Conservation (phyloP, 2,797 vertebrate species). For the Smutsia temminckii region DNA sequence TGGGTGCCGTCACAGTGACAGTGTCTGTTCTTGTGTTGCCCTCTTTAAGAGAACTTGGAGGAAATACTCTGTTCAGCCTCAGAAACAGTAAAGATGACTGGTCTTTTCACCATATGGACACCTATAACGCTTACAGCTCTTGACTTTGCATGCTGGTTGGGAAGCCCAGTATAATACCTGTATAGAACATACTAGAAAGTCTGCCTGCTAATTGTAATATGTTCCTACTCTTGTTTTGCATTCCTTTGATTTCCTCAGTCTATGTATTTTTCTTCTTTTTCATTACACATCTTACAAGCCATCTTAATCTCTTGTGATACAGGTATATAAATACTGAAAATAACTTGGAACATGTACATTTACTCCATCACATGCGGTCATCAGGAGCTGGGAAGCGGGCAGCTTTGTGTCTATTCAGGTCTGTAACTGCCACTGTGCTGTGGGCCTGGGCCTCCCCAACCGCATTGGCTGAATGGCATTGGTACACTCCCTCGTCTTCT, state of each 20-base stretch:
- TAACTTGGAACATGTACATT: not conserved
- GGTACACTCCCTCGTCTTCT: slow-evolving; percentile 84
- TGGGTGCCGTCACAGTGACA: not conserved
- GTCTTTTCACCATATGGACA: not conserved
- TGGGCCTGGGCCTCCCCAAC: slow-evolving; percentile 80
- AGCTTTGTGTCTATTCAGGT: slow-evolving; percentile 57
- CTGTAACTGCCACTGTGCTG: slow-evolving; percentile 75
- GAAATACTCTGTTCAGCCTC: not conserved
- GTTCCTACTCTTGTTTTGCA: not conserved
- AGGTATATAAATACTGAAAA: not conserved
- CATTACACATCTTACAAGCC: not conserved
- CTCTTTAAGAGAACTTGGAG: not conserved
- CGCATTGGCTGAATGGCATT: slow-evolving; percentile 81
- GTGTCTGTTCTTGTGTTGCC: not conserved
- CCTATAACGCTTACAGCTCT: not conserved
- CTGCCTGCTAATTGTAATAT: not conserved
- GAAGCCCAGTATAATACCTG: fast-evolving
- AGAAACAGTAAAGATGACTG: not conserved
- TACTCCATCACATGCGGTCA: slow-evolving; percentile 67
- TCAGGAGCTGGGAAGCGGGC: slow-evolving; percentile 21
- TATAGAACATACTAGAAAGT: not conserved
- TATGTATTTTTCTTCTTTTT: not conserved
- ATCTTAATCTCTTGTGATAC: not conserved
- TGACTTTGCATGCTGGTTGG: not conserved
- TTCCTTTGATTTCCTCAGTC: not conserved